Conservation (phyloP, 92 coral and sea anemone species). For the Zoanthus solanderi region DNA sequence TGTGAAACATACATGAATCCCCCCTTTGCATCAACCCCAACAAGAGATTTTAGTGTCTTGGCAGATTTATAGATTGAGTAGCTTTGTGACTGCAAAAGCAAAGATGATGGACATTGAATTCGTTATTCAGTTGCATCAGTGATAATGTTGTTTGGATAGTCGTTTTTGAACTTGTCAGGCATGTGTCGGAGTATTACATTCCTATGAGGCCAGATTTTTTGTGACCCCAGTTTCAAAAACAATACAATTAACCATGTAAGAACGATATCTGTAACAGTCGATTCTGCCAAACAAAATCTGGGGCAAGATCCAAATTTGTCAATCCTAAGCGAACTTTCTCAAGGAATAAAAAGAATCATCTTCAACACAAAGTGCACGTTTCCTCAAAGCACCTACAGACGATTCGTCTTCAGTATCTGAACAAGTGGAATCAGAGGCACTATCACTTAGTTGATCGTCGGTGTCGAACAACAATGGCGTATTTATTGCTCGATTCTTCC, state of each 20-base stretch:
- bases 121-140: conserved; percentile 32
- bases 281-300: conserved; percentile 29
- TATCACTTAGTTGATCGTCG: conserved; percentile 9
- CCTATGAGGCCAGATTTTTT: conserved; percentile 48
- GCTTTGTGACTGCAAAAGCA: conserved; percentile 60
- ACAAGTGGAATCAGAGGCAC: conserved; percentile 17
- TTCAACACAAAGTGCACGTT: conserved; percentile 21
- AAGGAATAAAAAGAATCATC: conserved; percentile 27
- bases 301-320: conserved; percentile 21
- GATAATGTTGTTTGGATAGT: conserved; percentile 37
- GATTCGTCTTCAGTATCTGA: conserved; percentile 4
- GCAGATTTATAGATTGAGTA: conserved; percentile 65
- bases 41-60: conserved; percentile 59
- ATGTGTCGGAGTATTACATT: conserved; percentile 5
- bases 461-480: conserved; percentile 53
- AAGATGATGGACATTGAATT: conserved; percentile 44
- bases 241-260: conserved; percentile 33
- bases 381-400: conserved; percentile 21
- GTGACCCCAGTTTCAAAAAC: conserved; percentile 15
- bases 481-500: conserved; percentile 35
- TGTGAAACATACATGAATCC: conserved; percentile 41
- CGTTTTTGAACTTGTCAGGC: conserved; percentile 11
- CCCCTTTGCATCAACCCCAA: conserved; percentile 19
- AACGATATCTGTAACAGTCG: conserved; percentile 5
- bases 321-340: conserved; percentile 23